These are phyloP conservation scores for Diceros bicornis DNA, from an alignment of 2,797 vertebrate species.

Conservation along the genomic window DNA sequence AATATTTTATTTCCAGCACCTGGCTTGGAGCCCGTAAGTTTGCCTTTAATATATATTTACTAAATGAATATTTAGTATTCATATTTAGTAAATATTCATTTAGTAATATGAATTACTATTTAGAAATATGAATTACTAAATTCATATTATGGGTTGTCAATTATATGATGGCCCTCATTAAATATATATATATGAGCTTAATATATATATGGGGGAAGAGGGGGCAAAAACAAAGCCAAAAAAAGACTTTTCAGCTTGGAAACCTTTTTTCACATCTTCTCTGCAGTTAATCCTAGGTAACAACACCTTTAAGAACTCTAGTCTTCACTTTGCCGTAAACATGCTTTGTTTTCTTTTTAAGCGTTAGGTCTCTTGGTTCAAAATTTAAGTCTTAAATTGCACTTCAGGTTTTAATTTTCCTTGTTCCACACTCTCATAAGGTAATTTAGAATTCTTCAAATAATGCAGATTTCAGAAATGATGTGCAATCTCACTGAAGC, in stretches of 20 bases:
- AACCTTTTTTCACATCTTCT: neutral
- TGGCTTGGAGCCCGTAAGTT: neutral
- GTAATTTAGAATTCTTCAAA: constrained; percentile 40
- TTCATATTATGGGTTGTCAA: neutral
- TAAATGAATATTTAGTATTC: neutral
- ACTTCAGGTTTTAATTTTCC: neutral
- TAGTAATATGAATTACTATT: too few species aligned
- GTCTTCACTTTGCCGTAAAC: neutral
- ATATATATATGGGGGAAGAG: neutral
- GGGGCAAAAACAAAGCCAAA: constrained; percentile 34
- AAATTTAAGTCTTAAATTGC: constrained; percentile 15
- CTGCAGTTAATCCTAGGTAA: neutral
- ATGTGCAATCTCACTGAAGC: neutral
- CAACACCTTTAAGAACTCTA: neutral
- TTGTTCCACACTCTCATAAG: neutral
- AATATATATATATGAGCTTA: neutral
- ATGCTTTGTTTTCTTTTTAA: constrained; percentile 40
- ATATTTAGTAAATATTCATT: too few species aligned
- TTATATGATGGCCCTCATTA: neutral
- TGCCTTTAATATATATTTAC: neutral
- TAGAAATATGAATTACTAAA: too few species aligned
- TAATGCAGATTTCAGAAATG: constrained; percentile 57
- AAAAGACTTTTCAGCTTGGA: neutral
- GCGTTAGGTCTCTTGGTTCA: neutral
- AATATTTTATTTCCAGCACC: neutral